Evolutionary conservation across 2,113 vertebrate species (phyloP).

Genomic region (Arenaria interpres): DNA sequence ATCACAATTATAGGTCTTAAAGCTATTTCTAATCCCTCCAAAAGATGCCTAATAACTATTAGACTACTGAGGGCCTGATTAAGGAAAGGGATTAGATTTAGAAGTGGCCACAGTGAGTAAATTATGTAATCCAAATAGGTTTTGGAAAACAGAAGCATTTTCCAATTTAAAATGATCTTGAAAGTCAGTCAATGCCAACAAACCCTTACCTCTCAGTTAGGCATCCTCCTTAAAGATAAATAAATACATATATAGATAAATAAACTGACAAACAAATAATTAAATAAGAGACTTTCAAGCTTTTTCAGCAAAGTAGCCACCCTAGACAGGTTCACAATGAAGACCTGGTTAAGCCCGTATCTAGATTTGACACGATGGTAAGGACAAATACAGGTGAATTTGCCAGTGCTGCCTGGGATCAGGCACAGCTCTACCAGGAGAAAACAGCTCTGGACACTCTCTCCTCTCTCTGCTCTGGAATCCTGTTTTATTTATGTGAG

Average conservation of each 20-base stretch:
- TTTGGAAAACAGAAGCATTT: background rate
- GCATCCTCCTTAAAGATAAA: background rate
- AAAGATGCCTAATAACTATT: conserved; percentile 67
- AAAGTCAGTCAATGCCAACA: background rate
- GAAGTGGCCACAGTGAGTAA: conserved; percentile 33
- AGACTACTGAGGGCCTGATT: conserved; percentile 57
- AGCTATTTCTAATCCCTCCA: conserved; percentile 58
- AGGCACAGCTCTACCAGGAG: background rate
- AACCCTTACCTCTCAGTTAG: background rate
- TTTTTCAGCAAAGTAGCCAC: background rate
- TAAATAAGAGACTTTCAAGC: background rate
- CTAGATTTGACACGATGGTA: background rate
- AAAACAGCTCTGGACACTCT: background rate
- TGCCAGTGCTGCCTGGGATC: background rate
- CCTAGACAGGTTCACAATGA: background rate
- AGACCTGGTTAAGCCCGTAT: background rate
- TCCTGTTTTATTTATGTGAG: background rate
- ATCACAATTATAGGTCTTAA: conserved; percentile 65
- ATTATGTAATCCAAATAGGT: conserved; percentile 1
- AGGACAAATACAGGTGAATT: background rate
- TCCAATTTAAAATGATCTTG: background rate
- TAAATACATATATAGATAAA: background rate
- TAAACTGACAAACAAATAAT: background rate
- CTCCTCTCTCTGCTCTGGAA: background rate
- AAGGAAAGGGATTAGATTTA: conserved; percentile 31